Conservation (phyloP, 2,888 invertebrate genomes). For the Liposcelis brunnea region DNA sequence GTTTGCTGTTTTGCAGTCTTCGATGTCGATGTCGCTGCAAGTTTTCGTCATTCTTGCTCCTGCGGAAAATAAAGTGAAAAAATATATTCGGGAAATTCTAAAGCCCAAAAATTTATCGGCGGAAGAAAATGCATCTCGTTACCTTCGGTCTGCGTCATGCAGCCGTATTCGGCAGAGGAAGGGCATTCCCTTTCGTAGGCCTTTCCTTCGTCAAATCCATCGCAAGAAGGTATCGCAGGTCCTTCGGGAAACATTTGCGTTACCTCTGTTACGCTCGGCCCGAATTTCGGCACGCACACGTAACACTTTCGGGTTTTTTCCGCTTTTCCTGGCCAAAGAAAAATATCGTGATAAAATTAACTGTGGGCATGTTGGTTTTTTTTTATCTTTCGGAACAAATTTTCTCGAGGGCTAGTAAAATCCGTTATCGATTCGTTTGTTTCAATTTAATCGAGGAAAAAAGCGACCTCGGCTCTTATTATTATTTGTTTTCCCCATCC, state of each 20-base stretch:
- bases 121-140: no score
- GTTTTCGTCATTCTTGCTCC: conserved; percentile 17
- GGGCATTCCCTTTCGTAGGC: conserved; percentile 12
- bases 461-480: no score
- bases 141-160: conserved; percentile 12
- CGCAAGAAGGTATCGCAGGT: conserved; percentile 10
- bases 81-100: no score
- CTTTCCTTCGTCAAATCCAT: conserved; percentile 8
- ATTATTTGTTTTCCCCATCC: no score
- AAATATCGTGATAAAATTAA: conserved; percentile 1
- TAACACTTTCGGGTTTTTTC: conserved; percentile 12
- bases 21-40: conserved; percentile 20
- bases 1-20: conserved; percentile 24
- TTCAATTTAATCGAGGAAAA: no score
- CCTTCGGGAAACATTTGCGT: conserved; percentile 10
- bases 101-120: no score
- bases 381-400: no score
- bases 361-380: not conserved
- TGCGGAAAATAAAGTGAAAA: not conserved
- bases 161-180: conserved; percentile 7
- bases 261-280: conserved; percentile 2
- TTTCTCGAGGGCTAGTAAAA: no score
- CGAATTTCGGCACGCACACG: conserved; percentile 12
- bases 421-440: no score
- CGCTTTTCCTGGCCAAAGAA: conserved; percentile 13